Conservation (phyloP, 2,113 vertebrate genomes). For the Etia nguti region DNA sequence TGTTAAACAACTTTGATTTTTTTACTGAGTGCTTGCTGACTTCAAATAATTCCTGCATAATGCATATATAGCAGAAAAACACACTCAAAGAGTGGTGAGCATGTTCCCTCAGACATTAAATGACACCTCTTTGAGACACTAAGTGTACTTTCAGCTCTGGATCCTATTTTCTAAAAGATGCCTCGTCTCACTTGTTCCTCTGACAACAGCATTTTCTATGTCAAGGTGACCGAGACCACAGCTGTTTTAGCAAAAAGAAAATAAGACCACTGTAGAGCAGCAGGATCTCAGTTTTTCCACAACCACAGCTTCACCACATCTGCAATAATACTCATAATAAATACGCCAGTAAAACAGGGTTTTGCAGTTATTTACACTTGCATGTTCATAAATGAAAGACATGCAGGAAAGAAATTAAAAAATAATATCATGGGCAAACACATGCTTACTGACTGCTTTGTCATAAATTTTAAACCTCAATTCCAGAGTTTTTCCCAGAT, state of each 20-base stretch:
- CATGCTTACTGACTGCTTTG: background rate
- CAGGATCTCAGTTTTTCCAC: background rate
- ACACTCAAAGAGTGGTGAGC: background rate
- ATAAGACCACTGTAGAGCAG: background rate
- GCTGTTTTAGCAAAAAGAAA: background rate
- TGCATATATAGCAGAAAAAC: background rate
- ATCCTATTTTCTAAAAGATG: background rate
- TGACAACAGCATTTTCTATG: background rate
- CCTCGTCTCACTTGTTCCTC: background rate
- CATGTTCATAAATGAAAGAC: background rate
- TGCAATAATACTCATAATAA: background rate
- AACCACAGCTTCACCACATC: background rate
- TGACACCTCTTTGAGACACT: background rate
- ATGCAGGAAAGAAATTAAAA: background rate
- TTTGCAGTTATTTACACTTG: background rate
- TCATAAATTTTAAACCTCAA: background rate
- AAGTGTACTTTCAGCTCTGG: background rate
- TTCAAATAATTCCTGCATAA: background rate
- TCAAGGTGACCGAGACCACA: background rate
- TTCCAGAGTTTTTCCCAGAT: background rate
- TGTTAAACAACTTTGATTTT: background rate
- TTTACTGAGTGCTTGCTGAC: background rate
- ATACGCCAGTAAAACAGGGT: background rate
- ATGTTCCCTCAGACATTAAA: background rate
- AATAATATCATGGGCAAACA: background rate